Percentiles rank a stretch among this genome's conserved stretches.
Conservation (phyloP, 2,113 vertebrate genomes). For the Dicerorhinus sumatrensis region DNA sequence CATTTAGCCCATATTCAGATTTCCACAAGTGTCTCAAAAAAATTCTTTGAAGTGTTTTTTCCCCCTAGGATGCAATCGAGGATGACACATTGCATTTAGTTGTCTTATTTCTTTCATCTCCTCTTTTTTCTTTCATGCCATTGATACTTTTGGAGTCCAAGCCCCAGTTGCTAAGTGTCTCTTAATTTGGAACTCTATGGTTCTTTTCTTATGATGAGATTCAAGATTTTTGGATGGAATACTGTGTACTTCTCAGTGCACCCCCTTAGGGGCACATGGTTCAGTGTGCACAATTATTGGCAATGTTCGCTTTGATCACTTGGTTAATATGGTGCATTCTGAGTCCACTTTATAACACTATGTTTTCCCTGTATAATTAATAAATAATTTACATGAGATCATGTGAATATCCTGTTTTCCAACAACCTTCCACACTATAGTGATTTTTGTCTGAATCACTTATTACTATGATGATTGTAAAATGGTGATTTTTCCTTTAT, state of each 20-base stretch:
- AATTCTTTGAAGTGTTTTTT: background rate
- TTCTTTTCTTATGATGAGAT: constrained; percentile 25
- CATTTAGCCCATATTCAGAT: background rate
- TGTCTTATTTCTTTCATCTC: background rate
- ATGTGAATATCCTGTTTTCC: background rate
- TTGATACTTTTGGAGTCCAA: constrained; percentile 37
- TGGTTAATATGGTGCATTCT: background rate
- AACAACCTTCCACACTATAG: background rate
- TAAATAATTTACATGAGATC: background rate
- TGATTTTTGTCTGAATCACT: background rate
- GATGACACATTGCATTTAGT: background rate
- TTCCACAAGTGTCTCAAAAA: background rate
- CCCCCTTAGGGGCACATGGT: background rate
- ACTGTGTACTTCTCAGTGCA: background rate
- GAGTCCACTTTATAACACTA: background rate
- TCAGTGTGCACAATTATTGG: background rate
- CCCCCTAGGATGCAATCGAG: background rate
- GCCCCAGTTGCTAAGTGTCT: background rate
- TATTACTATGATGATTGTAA: background rate
- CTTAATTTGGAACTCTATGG: background rate
- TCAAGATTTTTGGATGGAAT: constrained; percentile 2
- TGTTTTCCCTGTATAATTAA: background rate
- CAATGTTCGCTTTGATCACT: background rate
- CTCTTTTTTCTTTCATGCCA: background rate
- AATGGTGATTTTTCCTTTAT: constrained; percentile 1